A percentile compares a stretch with the other conserved stretches of the same genome.
These are phyloP conservation scores for Asbolus verrucosus DNA, from an alignment of 1,140 invertebrate genomes.

Conservation along the genomic window DNA sequence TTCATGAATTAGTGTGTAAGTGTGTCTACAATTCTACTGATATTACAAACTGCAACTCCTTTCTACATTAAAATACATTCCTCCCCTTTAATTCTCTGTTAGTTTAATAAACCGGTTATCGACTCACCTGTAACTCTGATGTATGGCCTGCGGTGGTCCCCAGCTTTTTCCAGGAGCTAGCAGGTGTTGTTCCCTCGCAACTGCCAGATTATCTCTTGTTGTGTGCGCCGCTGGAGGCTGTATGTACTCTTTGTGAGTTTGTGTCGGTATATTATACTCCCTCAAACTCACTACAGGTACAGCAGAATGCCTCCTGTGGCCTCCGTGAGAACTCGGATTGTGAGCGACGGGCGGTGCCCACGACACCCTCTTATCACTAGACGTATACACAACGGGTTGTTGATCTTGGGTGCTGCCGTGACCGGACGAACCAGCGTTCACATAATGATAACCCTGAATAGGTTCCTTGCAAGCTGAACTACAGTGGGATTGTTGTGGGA, in stretches of 20 bases:
- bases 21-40: no score
- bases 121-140: slow-evolving; percentile 71
- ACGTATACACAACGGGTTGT: slow-evolving; percentile 64
- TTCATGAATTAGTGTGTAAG: no score
- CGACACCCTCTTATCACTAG: slow-evolving; percentile 70
- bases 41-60: no score
- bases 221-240: slow-evolving; percentile 76
- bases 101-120: no score
- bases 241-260: slow-evolving; percentile 67
- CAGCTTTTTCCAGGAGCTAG: slow-evolving; percentile 61
- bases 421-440: slow-evolving; percentile 61
- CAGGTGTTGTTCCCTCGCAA: slow-evolving; percentile 65
- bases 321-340: slow-evolving; percentile 66
- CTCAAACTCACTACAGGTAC: slow-evolving; percentile 63
- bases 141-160: slow-evolving; percentile 70
- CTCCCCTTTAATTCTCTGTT: no score
- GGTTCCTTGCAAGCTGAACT: slow-evolving; percentile 63
- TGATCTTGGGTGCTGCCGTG: slow-evolving; percentile 52
- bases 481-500: slow-evolving; percentile 58
- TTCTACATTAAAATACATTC: no score
- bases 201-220: slow-evolving; percentile 62
- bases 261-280: slow-evolving; percentile 59
- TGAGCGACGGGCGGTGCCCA: slow-evolving; percentile 70
- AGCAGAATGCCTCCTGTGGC: slow-evolving; percentile 57
- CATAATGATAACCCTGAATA: slow-evolving; percentile 57